Evolutionary conservation across 2,113 vertebrate species (phyloP).

Genomic region (Bujurquina vittata): DNA sequence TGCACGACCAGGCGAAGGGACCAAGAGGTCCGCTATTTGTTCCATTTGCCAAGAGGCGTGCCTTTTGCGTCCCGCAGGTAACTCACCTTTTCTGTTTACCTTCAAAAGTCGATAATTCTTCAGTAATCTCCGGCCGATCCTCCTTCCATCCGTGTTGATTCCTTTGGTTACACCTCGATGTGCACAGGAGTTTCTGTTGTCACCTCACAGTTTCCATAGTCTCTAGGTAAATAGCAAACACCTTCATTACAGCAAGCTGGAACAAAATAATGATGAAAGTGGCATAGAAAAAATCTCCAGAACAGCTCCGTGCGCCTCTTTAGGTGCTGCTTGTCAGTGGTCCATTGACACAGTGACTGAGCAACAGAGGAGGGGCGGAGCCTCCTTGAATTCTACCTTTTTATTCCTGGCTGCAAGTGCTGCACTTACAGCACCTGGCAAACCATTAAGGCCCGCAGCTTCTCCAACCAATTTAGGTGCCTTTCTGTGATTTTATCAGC

Average conservation of each 20-base stretch:
- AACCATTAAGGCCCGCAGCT: conserved; percentile 23
- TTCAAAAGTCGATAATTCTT: conserved; percentile 17
- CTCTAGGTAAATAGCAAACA: conserved; percentile 10
- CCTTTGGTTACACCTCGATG: conserved; percentile 52
- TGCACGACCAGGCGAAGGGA: conserved; percentile 4
- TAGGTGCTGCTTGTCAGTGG: neutral
- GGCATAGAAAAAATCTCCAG: neutral
- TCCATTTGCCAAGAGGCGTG: conserved; percentile 70
- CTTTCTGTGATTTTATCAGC: too few relatives aligned
- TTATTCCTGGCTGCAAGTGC: conserved; percentile 16
- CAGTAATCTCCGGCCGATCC: conserved; percentile 46
- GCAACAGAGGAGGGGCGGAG: conserved; percentile 62
- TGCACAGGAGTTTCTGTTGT: conserved; percentile 31
- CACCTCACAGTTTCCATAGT: conserved; percentile 9
- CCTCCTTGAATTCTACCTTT: conserved; percentile 24
- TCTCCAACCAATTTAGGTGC: neutral
- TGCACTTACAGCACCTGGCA: conserved; percentile 22
- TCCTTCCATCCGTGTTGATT: conserved; percentile 54
- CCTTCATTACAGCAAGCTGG: neutral
- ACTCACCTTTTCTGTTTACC: conserved; percentile 50
- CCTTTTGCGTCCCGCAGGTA: conserved; percentile 22
- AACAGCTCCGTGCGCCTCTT: neutral
- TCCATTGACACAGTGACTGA: conserved; percentile 65
- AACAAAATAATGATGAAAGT: neutral
- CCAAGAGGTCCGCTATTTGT: conserved; percentile 66